phyloP scores from a whole-genome alignment of 2,113 vertebrate genomes.

The Stigmatopora argus region DNA sequence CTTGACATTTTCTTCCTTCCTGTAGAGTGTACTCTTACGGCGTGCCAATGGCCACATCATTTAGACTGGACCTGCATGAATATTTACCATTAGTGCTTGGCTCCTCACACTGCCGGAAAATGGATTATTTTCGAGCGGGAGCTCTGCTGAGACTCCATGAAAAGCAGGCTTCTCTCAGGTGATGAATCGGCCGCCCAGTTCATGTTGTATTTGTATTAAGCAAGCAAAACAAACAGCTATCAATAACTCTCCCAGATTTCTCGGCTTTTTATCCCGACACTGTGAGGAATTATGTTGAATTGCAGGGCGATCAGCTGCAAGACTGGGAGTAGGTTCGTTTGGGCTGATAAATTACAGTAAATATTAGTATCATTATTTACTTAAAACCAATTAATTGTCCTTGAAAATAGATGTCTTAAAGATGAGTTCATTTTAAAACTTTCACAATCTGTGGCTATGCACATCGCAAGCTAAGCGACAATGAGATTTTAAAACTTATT shows the following conservation, averaged over 20 bases:
- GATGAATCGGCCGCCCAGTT: constrained; percentile 68
- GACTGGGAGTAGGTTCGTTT: constrained; percentile 29
- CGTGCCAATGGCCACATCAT: constrained; percentile 69
- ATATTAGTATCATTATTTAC: background rate
- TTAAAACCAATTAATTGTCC: background rate
- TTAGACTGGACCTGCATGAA: constrained; percentile 69
- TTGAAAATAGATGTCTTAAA: background rate
- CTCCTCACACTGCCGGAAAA: constrained; percentile 59
- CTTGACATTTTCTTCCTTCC: constrained; percentile 66
- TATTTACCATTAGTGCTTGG: constrained; percentile 67
- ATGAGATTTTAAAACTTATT: no score
- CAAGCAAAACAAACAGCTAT: constrained; percentile 77
- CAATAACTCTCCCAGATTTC: constrained; percentile 67
- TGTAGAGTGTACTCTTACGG: constrained; percentile 61
- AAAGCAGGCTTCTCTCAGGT: constrained; percentile 61
- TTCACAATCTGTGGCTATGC: no score
- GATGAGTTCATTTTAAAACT: background rate
- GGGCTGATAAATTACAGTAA: constrained; percentile 14
- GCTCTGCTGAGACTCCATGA: constrained; percentile 62
- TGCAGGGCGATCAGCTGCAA: constrained; percentile 42
- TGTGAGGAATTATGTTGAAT: constrained; percentile 37
- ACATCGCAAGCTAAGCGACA: no score
- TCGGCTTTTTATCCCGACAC: constrained; percentile 41
- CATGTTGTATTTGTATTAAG: constrained; percentile 72
- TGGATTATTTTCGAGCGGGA: constrained; percentile 65